Base-by-base conservation (phyloP, 2,797 vertebrate species). In the Rhinella marina region DNA sequence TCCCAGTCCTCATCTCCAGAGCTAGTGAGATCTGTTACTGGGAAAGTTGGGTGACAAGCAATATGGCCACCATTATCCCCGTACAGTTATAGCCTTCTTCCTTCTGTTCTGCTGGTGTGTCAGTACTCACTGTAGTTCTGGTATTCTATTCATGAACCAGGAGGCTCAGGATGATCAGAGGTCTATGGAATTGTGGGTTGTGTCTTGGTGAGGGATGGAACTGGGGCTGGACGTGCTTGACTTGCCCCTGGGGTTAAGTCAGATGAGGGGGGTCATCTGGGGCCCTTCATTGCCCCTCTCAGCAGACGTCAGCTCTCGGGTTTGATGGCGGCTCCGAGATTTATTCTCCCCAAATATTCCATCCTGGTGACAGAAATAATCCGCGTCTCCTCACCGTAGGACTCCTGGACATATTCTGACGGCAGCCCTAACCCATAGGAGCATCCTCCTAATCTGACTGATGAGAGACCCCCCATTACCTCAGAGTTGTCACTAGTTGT, bases 221-320 rank as follows among this genome's bases (percentile, higher is more conserved):
- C 8, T 10, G 7, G 64, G 29, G 11, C 29, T 6, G 7, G 11
- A n/a, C 13, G 21, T 6, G 61, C 41, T 82, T 25, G 16, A 50
- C 23, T 14, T n/a, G 23, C 61, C 72, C 70, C 64, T 17, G 25
- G 72, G 32, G 70, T 41, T 41, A 82, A 85, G 87, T 79, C 50
- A 81, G 23, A 89, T 90, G 90, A 90, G 70, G 90, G 90, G 90
- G 86, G 90, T 82, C 86, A 89, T 89, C 91, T 90, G 84, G 72
- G 75, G 85, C 90, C 90, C 91, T 90, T 91, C 91, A 92, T 92
- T 94, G 93, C 89, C 92, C 91, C 90, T 92, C 89, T 91, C 88
- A 90, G 81, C 86, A 89, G 91, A 90, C 91, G 73, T 86, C 68
- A 84, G 91, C 88, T 70, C 90, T 92, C 91, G 90, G 89, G 91